Evolutionary conservation across 2,113 vertebrate species (phyloP).

Genomic region (Zosterops lateralis): DNA sequence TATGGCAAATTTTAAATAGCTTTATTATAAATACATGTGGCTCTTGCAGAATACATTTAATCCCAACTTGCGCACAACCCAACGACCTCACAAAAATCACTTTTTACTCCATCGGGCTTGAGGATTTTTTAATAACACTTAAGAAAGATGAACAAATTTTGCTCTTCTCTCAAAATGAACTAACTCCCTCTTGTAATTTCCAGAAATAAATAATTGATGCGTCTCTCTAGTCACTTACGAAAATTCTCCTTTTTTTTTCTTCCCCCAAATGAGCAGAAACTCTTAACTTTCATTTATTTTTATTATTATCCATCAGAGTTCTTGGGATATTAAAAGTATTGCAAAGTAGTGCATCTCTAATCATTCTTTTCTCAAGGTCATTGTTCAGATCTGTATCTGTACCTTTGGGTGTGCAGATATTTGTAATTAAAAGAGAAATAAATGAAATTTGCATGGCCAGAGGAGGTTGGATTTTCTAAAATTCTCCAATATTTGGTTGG

Average conservation of each 20-base stretch:
- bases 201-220: not conserved
- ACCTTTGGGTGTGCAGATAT: not conserved
- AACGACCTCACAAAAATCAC: not conserved
- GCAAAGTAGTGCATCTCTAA: not conserved
- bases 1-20: not conserved
- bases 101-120: not conserved
- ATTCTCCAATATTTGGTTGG: not conserved
- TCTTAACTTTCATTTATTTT: not conserved
- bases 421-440: not conserved
- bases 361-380: not conserved
- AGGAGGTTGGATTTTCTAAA: not conserved
- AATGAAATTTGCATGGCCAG: not conserved
- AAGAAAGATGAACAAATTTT: not conserved
- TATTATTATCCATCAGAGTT: not conserved
- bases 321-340: not conserved
- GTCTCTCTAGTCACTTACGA: not conserved
- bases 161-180: not conserved
- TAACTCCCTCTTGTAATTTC: not conserved
- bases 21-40: not conserved
- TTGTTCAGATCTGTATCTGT: not conserved
- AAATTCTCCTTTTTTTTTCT: not conserved
- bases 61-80: too few relatives aligned
- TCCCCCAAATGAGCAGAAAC: not conserved
- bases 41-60: not conserved
- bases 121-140: not conserved